These are phyloP conservation scores for Entomyzon cyanotis DNA, from an alignment of 2,113 vertebrate genomes.

Conservation along the genomic window DNA sequence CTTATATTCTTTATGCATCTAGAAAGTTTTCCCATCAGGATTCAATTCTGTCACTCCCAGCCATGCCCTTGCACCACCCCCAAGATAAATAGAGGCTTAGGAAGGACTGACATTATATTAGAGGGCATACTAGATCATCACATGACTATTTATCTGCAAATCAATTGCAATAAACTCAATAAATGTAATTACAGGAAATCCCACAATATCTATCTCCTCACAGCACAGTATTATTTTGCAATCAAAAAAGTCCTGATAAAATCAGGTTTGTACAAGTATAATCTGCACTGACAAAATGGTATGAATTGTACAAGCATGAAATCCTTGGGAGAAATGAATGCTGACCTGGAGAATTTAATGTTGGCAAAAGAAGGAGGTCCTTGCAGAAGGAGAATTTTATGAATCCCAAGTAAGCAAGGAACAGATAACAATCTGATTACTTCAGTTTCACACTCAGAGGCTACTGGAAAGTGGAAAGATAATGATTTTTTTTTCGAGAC, in stretches of 20 bases:
- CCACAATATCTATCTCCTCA: not conserved
- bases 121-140: not conserved
- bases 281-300: not conserved
- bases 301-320: not conserved
- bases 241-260: not conserved
- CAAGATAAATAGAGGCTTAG: not conserved
- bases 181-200: slow-evolving; percentile 15
- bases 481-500: not conserved
- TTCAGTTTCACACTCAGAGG: not conserved
- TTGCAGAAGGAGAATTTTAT: not conserved
- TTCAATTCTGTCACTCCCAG: not conserved
- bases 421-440: not conserved
- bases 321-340: not conserved
- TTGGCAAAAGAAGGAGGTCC: not conserved
- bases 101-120: not conserved
- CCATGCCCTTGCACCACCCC: not conserved
- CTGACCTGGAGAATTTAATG: not conserved
- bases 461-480: not conserved
- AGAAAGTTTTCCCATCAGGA: not conserved
- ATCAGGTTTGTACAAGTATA: not conserved
- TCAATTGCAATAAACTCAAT: slow-evolving; percentile 2
- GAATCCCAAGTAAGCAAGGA: not conserved
- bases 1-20: not conserved
- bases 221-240: not conserved
- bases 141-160: not conserved